Percentiles rank a stretch among this genome's conserved stretches.
Conservation (phyloP, 2,888 invertebrate genomes). For the Mythimna vitellina region DNA sequence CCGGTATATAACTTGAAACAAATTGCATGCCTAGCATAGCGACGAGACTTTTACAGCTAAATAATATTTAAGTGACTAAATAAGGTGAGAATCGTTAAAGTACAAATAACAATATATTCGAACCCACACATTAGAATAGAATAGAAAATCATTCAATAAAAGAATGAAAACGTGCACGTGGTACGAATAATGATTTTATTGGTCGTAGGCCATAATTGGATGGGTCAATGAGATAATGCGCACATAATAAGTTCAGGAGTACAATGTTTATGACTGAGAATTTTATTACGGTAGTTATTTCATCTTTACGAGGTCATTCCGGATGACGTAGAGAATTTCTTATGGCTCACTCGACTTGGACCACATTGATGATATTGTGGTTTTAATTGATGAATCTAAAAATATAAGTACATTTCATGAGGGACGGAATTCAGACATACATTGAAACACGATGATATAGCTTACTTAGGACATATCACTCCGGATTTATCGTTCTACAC, state of each 20-base stretch:
- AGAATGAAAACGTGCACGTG: conserved; percentile 42
- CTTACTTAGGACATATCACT: not conserved
- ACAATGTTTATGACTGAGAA: conserved; percentile 51
- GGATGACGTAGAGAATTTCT: conserved; percentile 21
- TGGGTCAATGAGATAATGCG: conserved; percentile 69
- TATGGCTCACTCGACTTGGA: conserved; percentile 6
- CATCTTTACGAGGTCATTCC: conserved; percentile 50
- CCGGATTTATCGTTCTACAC: too few relatives aligned
- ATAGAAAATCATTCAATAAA: conserved; percentile 54
- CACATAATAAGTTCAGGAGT: conserved; percentile 53
- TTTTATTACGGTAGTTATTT: conserved; percentile 54
- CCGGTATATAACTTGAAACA: not conserved
- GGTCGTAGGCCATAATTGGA: conserved; percentile 62
- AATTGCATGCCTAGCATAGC: not conserved
- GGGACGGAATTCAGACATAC: not conserved
- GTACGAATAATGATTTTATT: conserved; percentile 60
- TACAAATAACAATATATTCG: not conserved
- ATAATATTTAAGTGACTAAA: not conserved
- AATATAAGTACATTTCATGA: not conserved
- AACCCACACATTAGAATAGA: conserved; percentile 49
- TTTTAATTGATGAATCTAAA: not conserved
- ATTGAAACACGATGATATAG: not conserved
- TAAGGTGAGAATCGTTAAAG: not conserved
- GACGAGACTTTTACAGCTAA: not conserved
- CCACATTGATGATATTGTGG: not conserved